Evolutionary conservation across 64 coral and sea anemone species (phyloP), one percentile per base, ranked within the genome.

Genomic region (Montipora efflorescens): DNA sequence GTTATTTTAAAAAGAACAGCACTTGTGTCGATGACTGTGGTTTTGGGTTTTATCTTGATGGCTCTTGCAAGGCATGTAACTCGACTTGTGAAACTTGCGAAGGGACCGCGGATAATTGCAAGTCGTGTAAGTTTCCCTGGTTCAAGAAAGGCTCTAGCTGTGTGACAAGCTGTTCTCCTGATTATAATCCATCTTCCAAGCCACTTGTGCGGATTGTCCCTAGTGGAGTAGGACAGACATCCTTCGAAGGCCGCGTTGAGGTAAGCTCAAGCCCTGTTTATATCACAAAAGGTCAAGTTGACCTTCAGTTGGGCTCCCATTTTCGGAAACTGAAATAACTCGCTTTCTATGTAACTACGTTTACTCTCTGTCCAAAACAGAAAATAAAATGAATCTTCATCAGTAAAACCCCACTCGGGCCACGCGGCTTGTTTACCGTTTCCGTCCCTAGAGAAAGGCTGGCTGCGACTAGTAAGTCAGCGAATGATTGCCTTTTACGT

Each of bases 11-110:
- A 47, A 86, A 72, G n/a, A 89, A 92, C 51, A 47, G 19, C 3
- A 91, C 89, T 1, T 97, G 96, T 46, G 72, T 97, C 10, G 53
- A 45, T 20, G 47, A 87, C 19, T 97, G 96, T 25, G 89, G 92
- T 10, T 51, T 44, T 13, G 89, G 81, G 1, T 82, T 48, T 22
- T 97, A 89, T 48, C 78, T 82, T 45, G 85, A 94, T n/a, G 67
- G 21, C 25, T 79, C 21, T 7, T 97, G 96, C 75, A 36, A 57
- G 16, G 46, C 75, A 47, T 97, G 96, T 50, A 7, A 50, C 25
- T 0, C 16, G 15, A 18, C 18, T 0, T 97, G 96, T 69, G 71
- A 14, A n/a, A 97, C 78, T 7, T 97, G 96, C 49, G 84, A 80
- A 59, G 69, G 22, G 5, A 92, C 2, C 2, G 7, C 20, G 1